phyloP scores from a whole-genome alignment of 2,797 vertebrate species.

The Sebastes melanostomus region DNA sequence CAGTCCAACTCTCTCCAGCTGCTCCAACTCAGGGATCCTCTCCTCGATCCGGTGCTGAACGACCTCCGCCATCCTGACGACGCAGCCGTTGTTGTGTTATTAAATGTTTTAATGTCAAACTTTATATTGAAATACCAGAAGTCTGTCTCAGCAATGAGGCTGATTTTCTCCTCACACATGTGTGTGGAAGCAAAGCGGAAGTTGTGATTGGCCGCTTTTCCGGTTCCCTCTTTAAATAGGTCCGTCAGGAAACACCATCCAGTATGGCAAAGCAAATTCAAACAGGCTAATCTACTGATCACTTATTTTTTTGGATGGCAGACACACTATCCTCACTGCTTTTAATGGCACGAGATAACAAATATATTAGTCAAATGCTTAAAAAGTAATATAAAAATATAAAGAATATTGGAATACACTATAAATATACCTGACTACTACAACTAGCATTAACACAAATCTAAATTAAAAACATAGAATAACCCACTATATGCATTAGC shows the following conservation, averaged over 20 bases:
- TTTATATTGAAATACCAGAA: accelerated
- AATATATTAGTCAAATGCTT: background rate
- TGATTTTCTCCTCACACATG: conserved; percentile 36
- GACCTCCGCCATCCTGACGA: conserved; percentile 88
- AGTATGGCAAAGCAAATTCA: accelerated
- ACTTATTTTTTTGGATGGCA: no score
- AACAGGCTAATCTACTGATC: background rate
- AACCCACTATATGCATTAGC: no score
- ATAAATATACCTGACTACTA: no score
- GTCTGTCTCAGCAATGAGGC: accelerated
- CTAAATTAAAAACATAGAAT: no score
- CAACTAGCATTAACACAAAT: no score
- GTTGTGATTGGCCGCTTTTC: conserved; percentile 63
- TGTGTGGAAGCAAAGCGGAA: conserved; percentile 67
- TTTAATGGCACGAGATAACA: background rate
- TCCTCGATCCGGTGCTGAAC: conserved; percentile 92
- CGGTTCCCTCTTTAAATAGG: conserved; percentile 62
- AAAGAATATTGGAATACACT: no score
- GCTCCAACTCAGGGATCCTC: conserved; percentile 89
- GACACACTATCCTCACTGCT: background rate
- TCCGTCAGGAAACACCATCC: conserved; percentile 60
- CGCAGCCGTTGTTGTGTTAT: no score
- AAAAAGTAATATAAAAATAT: background rate
- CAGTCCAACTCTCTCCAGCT: conserved; percentile 93
- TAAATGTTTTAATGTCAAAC: no score